Conservation (phyloP, 2,113 vertebrate species). For the Rhynchopsitta pachyrhyncha region DNA sequence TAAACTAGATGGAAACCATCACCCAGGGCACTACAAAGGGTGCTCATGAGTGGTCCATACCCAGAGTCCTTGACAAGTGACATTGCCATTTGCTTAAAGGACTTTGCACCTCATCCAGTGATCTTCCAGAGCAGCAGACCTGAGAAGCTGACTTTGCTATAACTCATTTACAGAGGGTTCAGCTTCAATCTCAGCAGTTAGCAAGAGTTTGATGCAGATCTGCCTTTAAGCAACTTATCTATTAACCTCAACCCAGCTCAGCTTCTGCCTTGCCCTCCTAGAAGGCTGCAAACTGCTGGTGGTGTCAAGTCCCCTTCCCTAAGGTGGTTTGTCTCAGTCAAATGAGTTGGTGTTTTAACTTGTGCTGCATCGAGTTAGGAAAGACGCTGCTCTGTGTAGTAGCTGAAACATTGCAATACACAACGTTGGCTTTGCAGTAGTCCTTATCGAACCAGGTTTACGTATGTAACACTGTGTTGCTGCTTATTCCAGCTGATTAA, state of each 20-base stretch:
- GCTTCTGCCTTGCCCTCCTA: neutral
- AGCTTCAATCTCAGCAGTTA: neutral
- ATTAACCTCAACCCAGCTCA: neutral
- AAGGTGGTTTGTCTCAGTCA: neutral
- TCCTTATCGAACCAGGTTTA: neutral
- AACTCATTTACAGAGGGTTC: neutral
- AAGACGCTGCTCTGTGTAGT: neutral
- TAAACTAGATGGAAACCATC: neutral
- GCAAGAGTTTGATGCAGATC: neutral
- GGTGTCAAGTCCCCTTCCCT: neutral
- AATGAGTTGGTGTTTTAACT: neutral
- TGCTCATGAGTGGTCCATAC: neutral
- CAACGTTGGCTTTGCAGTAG: fast-evolving
- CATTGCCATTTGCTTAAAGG: neutral
- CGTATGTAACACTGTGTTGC: neutral
- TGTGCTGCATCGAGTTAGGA: neutral
- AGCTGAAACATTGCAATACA: neutral
- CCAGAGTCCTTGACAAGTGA: neutral
- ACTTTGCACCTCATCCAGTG: neutral
- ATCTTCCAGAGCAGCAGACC: fast-evolving
- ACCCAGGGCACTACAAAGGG: neutral
- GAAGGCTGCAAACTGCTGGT: neutral
- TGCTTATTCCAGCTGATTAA: neutral
- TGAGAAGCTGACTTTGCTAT: neutral
- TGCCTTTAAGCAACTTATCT: neutral